Conservation (phyloP, 2,113 vertebrate genomes). For the Callospermophilus lateralis region DNA sequence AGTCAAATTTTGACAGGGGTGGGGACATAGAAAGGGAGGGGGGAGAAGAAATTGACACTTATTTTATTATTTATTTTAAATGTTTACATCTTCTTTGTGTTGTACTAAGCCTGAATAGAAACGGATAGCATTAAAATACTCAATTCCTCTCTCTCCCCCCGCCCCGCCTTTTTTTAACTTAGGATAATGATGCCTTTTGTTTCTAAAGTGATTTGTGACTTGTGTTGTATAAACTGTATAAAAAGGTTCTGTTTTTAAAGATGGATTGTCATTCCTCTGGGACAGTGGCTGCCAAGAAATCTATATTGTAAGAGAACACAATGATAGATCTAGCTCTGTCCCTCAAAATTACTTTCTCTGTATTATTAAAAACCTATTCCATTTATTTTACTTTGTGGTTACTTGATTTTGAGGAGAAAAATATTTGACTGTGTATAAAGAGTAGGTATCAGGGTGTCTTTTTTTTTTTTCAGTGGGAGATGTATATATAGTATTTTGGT, state of each 20-base stretch:
- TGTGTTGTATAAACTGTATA: no score
- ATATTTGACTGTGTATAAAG: conserved; percentile 87
- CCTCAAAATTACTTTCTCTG: conserved; percentile 84
- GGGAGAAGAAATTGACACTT: conserved; percentile 85
- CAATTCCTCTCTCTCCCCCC: no score
- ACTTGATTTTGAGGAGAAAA: conserved; percentile 87
- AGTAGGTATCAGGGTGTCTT: conserved; percentile 86
- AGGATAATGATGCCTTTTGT: no score
- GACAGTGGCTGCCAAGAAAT: no score
- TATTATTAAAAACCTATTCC: conserved; percentile 89
- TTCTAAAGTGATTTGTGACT: no score
- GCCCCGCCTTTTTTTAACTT: no score
- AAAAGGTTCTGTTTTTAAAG: no score
- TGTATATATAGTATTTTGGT: conserved; percentile 87
- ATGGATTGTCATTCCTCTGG: no score
- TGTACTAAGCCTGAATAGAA: conserved; percentile 86
- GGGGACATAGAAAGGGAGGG: conserved; percentile 78
- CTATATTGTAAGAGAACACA: conserved; percentile 83
- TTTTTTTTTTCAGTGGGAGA: conserved; percentile 86
- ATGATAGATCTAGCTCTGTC: conserved; percentile 80
- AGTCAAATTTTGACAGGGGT: conserved; percentile 82
- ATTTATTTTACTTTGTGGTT: conserved; percentile 88
- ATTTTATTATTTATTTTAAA: conserved; percentile 92
- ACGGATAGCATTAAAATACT: no score
- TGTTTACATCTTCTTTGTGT: conserved; percentile 90